phyloP scores from a whole-genome alignment of 2,888 invertebrate species.

The Halictus quadricinctus region DNA sequence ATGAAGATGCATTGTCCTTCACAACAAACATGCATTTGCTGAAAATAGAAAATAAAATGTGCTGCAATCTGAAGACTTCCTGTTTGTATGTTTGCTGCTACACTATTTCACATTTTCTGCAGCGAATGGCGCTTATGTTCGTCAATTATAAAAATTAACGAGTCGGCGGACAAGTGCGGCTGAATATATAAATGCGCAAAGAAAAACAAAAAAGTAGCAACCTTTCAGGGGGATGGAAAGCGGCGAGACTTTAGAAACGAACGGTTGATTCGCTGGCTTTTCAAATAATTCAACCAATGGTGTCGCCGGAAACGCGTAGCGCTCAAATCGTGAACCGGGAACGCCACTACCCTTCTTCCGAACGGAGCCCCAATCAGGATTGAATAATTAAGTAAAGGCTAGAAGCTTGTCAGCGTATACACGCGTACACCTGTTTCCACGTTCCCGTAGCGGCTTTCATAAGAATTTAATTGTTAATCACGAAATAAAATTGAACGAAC shows the following conservation, averaged over 20 bases:
- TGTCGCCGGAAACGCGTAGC: conserved; percentile 31
- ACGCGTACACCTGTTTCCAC: conserved; percentile 11
- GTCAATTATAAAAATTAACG: neutral
- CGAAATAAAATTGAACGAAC: conserved; percentile 19
- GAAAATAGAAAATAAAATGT: neutral
- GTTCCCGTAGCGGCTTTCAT: neutral
- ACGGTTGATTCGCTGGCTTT: conserved; percentile 59
- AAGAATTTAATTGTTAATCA: conserved; percentile 6
- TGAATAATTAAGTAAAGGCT: conserved; percentile 66
- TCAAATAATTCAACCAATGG: conserved; percentile 58
- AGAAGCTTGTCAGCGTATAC: conserved; percentile 24
- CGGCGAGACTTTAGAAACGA: conserved; percentile 55
- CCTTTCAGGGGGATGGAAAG: conserved; percentile 39
- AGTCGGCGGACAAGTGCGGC: neutral
- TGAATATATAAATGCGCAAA: neutral
- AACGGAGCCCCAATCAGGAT: conserved; percentile 59
- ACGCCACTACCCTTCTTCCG: conserved; percentile 37
- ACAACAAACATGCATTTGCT: neutral
- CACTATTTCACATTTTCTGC: neutral
- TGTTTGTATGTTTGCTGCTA: neutral
- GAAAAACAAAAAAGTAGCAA: neutral
- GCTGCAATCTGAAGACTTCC: neutral
- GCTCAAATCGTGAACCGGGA: conserved; percentile 54
- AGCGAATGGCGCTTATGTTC: neutral
- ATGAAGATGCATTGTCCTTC: neutral